Percentiles rank a stretch among this genome's conserved stretches.
Conservation (phyloP, 2,797 vertebrate genomes). For the Clamator glandarius region DNA sequence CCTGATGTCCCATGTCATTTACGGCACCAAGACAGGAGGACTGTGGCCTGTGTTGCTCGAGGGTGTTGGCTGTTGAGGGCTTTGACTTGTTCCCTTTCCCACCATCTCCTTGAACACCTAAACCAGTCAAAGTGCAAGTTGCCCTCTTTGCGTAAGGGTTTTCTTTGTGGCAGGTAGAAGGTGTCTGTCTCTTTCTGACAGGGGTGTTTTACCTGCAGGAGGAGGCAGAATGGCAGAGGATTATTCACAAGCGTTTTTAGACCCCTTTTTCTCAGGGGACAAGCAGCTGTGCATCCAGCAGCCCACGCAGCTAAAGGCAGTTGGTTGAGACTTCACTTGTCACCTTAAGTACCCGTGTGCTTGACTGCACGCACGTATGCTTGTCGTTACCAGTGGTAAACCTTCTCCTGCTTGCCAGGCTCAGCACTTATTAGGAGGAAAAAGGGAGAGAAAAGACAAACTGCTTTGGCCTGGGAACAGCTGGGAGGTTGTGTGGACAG, state of each 20-base stretch:
- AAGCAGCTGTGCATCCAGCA: not conserved
- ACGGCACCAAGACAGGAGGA: not conserved
- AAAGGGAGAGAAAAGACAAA: not conserved
- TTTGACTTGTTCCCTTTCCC: not conserved
- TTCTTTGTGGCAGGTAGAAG: not conserved
- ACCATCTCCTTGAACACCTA: not conserved
- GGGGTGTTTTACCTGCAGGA: not conserved
- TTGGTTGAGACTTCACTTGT: not conserved
- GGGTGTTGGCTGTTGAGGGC: not conserved
- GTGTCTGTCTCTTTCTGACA: not conserved
- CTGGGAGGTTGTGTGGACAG: not conserved
- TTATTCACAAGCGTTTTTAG: not conserved
- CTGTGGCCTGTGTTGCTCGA: not conserved
- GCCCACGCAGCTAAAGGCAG: not conserved
- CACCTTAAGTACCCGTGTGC: accelerated
- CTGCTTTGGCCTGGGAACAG: not conserved
- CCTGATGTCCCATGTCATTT: accelerated
- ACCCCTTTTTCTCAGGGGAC: not conserved
- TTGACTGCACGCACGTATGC: not conserved
- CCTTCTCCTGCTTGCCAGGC: not conserved
- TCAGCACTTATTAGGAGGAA: not conserved
- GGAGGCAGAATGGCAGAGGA: not conserved
- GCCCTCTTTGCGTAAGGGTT: not conserved
- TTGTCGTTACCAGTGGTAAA: not conserved
- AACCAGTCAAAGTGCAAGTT: too few relatives aligned